These are phyloP conservation scores for Dipodomys merriami DNA, from an alignment of 2,113 vertebrate genomes.

Conservation along the genomic window DNA sequence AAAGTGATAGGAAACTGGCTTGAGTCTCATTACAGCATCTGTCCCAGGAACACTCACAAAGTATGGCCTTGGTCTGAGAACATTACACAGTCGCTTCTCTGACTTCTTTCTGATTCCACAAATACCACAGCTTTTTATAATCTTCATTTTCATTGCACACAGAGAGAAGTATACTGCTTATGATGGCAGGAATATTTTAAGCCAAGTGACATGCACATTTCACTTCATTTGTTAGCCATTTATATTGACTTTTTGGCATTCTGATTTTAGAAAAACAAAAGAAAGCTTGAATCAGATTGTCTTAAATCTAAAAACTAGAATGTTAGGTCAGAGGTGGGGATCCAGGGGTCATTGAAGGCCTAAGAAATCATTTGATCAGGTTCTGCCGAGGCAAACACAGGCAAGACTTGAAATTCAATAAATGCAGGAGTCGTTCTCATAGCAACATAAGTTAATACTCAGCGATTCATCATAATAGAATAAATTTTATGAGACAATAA, in stretches of 20 bases:
- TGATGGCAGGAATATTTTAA: neutral
- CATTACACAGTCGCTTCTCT: neutral
- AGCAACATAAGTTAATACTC: no score
- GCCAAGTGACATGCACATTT: slow-evolving; percentile 2
- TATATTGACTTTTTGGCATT: neutral
- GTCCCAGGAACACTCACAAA: no score
- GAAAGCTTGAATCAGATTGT: neutral
- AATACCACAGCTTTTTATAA: neutral
- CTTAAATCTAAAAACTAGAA: slow-evolving; percentile 54
- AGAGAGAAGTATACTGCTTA: neutral
- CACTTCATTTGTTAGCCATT: neutral
- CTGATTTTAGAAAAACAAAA: slow-evolving; percentile 17
- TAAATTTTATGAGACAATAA: no score
- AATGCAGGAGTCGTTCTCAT: no score
- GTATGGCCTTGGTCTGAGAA: neutral
- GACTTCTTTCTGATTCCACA: neutral
- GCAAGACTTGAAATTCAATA: no score
- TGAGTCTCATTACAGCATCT: neutral
- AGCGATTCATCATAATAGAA: no score
- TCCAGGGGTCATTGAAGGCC: no score
- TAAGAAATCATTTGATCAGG: no score
- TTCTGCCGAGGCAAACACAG: no score
- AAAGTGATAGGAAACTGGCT: neutral
- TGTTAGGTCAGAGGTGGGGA: no score
- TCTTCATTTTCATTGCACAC: neutral